These are phyloP conservation scores for Protonibea diacanthus DNA, from an alignment of 2,797 vertebrate species.

Conservation along the genomic window DNA sequence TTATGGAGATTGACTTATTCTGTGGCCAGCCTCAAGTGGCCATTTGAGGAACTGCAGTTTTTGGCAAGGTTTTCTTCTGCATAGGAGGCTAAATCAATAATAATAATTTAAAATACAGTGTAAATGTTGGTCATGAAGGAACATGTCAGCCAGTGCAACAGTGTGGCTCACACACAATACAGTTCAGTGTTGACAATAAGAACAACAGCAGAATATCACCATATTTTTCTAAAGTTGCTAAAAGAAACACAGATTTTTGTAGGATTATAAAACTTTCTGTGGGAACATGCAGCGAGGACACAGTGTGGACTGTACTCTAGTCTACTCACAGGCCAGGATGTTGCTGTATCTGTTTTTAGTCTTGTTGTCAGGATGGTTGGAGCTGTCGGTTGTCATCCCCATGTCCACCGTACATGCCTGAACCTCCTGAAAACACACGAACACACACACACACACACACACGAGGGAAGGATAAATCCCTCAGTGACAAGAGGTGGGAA, in stretches of 20 bases:
- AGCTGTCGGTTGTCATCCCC: constrained; percentile 91
- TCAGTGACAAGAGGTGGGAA: background rate
- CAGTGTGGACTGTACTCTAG: background rate
- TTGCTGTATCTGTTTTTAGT: constrained; percentile 96
- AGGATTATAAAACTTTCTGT: background rate
- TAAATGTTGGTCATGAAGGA: background rate
- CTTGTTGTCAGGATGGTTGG: constrained; percentile 95
- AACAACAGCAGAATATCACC: too few species aligned
- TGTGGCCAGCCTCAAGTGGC: too few species aligned
- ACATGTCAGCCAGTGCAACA: too few species aligned
- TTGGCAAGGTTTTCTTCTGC: too few species aligned
- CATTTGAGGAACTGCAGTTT: too few species aligned
- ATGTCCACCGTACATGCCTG: constrained; percentile 93
- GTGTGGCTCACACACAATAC: too few species aligned
- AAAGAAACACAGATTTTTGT: background rate
- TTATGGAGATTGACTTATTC: too few species aligned
- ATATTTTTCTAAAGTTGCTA: too few species aligned
- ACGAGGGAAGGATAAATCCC: background rate
- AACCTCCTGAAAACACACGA: constrained; percentile 87
- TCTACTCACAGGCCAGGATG: constrained; percentile 93
- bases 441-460: constrained; percentile 14
- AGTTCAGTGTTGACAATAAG: background rate
- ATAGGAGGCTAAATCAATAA: too few species aligned
- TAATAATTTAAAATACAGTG: too few species aligned
- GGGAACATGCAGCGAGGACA: background rate